Conservation (phyloP, 2,797 vertebrate species). For the Artibeus lituratus region DNA sequence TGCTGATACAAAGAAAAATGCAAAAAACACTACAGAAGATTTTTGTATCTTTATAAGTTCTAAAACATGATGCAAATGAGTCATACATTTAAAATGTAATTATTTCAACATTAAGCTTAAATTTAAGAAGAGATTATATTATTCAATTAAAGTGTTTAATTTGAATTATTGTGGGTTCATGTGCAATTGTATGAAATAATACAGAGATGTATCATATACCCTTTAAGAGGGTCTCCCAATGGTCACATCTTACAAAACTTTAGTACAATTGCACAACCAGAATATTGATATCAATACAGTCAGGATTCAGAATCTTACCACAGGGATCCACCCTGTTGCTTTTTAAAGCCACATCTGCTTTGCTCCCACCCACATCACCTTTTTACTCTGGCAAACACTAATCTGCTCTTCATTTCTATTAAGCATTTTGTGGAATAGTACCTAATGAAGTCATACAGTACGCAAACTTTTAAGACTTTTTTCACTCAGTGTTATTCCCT, state of each 20-base stretch:
- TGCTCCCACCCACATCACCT: background rate
- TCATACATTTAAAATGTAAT: background rate
- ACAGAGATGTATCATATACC: background rate
- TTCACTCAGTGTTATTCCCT: background rate
- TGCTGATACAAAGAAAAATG: background rate
- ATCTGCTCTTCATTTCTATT: background rate
- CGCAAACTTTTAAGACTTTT: background rate
- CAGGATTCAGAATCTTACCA: background rate
- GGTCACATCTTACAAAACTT: background rate
- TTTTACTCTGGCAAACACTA: background rate
- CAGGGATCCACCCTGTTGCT: background rate
- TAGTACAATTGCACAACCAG: background rate
- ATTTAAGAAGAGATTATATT: background rate
- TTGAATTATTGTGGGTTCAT: background rate
- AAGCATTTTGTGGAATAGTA: background rate
- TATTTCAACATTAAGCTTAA: background rate
- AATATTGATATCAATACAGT: background rate
- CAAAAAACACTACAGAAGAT: background rate
- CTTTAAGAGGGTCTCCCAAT: background rate
- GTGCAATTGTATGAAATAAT: background rate
- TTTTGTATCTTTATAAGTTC: background rate
- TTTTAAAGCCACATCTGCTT: background rate
- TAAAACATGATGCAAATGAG: background rate
- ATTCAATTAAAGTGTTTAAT: background rate
- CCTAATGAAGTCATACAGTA: background rate